Evolutionary conservation across 2,888 invertebrate species (phyloP).

Genomic region (Amphipyra tragopoginis): DNA sequence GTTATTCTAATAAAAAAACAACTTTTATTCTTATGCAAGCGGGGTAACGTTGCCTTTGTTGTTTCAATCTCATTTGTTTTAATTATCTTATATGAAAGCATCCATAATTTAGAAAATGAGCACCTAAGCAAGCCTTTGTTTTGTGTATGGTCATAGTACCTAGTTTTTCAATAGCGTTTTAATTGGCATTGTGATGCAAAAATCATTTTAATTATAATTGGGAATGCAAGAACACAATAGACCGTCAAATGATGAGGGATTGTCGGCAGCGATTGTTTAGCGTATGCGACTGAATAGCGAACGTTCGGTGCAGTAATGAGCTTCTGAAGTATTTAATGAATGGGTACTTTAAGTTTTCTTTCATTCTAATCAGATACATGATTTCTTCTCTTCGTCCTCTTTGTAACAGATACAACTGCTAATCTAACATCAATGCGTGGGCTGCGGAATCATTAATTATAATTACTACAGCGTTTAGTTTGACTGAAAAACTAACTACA

Average conservation of each 20-base stretch:
- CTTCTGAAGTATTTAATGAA: conserved; percentile 77
- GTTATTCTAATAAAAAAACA: conserved; percentile 57
- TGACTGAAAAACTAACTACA: conserved; percentile 30
- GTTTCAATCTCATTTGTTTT: conserved; percentile 49
- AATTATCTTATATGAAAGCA: conserved; percentile 41
- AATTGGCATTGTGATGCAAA: conserved; percentile 69
- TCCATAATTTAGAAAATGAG: conserved; percentile 46
- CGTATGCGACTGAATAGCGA: conserved; percentile 77
- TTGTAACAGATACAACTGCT: conserved; percentile 24
- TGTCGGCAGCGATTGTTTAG: conserved; percentile 76
- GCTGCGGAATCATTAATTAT: conserved; percentile 4
- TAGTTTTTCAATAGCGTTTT: conserved; percentile 61
- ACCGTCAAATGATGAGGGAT: conserved; percentile 77
- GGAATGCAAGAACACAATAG: conserved; percentile 75
- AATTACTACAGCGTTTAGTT: conserved; percentile 7
- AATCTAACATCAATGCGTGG: conserved; percentile 25
- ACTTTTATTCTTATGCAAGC: conserved; percentile 63
- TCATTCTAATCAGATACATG: conserved; percentile 62
- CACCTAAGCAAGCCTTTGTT: conserved; percentile 47
- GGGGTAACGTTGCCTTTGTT: conserved; percentile 26
- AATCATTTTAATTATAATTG: conserved; percentile 79
- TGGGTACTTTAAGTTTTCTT: conserved; percentile 65
- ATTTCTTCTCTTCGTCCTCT: conserved; percentile 35
- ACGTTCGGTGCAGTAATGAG: conserved; percentile 80
- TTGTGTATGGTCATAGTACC: conserved; percentile 36